Evolutionary conservation across 1,140 invertebrate genomes (phyloP).

Genomic region (Camponotus vicinus): DNA sequence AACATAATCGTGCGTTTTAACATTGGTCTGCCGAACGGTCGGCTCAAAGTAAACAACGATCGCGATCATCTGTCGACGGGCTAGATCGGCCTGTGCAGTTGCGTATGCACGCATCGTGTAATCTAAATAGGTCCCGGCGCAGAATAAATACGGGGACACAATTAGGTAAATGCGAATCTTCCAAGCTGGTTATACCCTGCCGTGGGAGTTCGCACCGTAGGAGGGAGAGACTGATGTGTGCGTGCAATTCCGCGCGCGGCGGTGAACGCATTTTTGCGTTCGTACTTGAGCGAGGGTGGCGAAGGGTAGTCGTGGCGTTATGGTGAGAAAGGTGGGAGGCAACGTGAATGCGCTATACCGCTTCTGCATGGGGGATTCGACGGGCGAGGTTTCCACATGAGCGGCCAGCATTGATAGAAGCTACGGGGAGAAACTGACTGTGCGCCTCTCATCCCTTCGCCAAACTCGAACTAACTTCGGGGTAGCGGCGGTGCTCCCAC

Average conservation of each 20-base stretch:
- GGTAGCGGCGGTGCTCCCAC: slow-evolving; percentile 60
- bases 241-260: slow-evolving; percentile 43
- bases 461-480: slow-evolving; percentile 82
- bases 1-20: slow-evolving; percentile 27
- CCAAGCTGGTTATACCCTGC: slow-evolving; percentile 79
- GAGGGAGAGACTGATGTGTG: slow-evolving; percentile 19
- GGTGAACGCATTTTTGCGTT: slow-evolving; percentile 57
- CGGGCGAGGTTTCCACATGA: slow-evolving; percentile 85
- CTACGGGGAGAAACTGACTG: slow-evolving; percentile 79
- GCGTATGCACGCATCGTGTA: slow-evolving; percentile 66
- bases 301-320: slow-evolving; percentile 73
- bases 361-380: slow-evolving; percentile 82
- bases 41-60: slow-evolving; percentile 36
- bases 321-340: slow-evolving; percentile 85
- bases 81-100: slow-evolving; percentile 57
- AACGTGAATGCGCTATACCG: slow-evolving; percentile 78
- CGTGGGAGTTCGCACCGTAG: slow-evolving; percentile 69
- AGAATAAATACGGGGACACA: slow-evolving; percentile 84
- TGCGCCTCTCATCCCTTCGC: slow-evolving; percentile 82
- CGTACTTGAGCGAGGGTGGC: slow-evolving; percentile 60
- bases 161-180: slow-evolving; percentile 85
- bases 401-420: slow-evolving; percentile 85
- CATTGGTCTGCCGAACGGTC: background rate
- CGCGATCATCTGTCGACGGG: slow-evolving; percentile 63
- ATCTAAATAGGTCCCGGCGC: slow-evolving; percentile 81